phyloP scores from a whole-genome alignment of 37 sponge, comb jelly and placozoan species.

The Theonella swinhoei region DNA sequence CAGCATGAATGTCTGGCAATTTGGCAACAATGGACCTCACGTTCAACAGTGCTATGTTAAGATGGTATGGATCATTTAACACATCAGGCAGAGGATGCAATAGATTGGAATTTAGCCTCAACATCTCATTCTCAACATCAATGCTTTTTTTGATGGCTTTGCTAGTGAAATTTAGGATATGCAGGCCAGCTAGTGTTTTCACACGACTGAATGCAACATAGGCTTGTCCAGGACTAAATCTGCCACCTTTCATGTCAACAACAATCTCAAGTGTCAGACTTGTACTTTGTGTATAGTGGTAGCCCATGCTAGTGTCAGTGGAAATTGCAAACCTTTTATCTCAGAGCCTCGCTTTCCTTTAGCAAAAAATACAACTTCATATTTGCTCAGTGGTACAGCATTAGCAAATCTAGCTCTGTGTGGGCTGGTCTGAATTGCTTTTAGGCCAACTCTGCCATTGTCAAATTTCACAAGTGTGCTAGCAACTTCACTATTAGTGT shows the following conservation, averaged over 20 bases:
- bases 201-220: constrained; percentile 38
- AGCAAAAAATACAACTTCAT: constrained; percentile 43
- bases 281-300: constrained; percentile 45
- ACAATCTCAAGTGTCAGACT: constrained; percentile 48
- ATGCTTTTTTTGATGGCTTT: background rate
- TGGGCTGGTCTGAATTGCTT: constrained; percentile 27
- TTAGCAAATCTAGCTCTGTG: constrained; percentile 10
- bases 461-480: constrained; percentile 51
- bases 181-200: constrained; percentile 2
- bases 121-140: background rate
- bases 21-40: constrained; percentile 30
- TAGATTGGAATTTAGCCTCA: background rate
- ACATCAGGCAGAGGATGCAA: background rate
- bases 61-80: background rate
- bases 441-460: constrained; percentile 21
- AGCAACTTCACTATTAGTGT: constrained; percentile 16
- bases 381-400: constrained; percentile 41
- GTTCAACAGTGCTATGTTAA: constrained; percentile 26
- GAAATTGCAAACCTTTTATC: constrained; percentile 37
- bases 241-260: constrained; percentile 35
- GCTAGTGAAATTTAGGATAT: constrained; percentile 28
- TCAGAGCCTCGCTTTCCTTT: constrained; percentile 35
- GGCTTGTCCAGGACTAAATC: constrained; percentile 22
- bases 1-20: constrained; percentile 11
- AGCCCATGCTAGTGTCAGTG: constrained; percentile 28